These are phyloP conservation scores for Drosophila miranda DNA, from an alignment of 1,140 invertebrate species.

Conservation along the genomic window DNA sequence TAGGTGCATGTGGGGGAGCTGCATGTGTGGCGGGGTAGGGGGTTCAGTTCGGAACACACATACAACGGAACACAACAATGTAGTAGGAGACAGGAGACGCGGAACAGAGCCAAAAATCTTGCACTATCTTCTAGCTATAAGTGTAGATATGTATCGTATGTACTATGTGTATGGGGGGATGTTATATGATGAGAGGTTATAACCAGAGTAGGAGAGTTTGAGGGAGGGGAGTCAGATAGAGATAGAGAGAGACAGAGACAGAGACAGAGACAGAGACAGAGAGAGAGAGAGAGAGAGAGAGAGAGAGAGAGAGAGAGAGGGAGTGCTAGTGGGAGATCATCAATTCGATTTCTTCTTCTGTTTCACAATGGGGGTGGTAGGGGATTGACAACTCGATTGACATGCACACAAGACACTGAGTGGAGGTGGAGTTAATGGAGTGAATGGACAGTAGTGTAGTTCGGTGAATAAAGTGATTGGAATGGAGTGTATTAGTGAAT, in stretches of 20 bases:
- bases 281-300: background rate
- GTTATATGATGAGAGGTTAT: no score
- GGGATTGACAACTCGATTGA: constrained; percentile 33
- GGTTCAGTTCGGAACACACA: constrained; percentile 34
- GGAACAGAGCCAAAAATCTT: constrained; percentile 5
- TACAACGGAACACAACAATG: constrained; percentile 6
- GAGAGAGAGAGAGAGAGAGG: background rate
- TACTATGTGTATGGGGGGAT: background rate
- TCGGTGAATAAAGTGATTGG: no score
- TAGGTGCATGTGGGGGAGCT: background rate
- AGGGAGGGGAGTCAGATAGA: background rate
- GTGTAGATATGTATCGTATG: background rate
- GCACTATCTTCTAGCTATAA: background rate
- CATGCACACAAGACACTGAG: constrained; percentile 47
- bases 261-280: background rate
- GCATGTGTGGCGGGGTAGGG: background rate
- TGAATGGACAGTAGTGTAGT: no score
- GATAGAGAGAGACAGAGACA: no score
- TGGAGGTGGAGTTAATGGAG: background rate
- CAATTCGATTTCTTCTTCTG: constrained; percentile 5
- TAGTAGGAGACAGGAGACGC: background rate
- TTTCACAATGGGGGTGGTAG: background rate
- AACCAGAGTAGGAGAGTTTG: background rate
- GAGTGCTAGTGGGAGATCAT: background rate
- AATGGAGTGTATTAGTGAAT: no score